phyloP scores from a whole-genome alignment of 2,113 vertebrate species.

The Phoenicopterus ruber region DNA sequence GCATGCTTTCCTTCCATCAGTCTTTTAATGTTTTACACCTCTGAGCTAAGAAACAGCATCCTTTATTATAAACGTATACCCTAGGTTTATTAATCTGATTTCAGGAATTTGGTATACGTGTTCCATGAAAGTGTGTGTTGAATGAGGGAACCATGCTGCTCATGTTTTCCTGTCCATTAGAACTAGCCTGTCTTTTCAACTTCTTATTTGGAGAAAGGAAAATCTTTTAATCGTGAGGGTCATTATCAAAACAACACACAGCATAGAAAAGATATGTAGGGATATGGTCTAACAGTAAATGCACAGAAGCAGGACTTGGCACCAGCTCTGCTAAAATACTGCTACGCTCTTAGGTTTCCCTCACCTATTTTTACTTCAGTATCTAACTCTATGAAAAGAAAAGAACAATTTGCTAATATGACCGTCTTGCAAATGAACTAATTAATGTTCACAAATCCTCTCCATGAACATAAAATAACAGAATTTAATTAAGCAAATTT shows the following conservation, averaged over 20 bases:
- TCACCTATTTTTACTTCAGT: background rate
- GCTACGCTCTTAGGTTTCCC: background rate
- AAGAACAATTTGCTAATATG: background rate
- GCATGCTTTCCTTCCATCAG: background rate
- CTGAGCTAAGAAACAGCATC: background rate
- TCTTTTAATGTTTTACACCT: background rate
- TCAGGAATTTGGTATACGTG: background rate
- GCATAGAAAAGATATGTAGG: accelerated
- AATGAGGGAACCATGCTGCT: background rate
- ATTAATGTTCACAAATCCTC: background rate
- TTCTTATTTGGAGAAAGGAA: background rate
- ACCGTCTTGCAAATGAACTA: background rate
- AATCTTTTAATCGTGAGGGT: background rate
- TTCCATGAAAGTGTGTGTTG: background rate
- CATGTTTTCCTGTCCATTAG: background rate
- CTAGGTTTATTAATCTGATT: background rate
- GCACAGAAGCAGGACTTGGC: background rate
- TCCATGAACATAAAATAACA: background rate
- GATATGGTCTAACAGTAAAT: background rate
- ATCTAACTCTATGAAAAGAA: background rate
- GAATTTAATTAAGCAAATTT: background rate
- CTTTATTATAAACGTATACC: background rate
- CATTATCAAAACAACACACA: background rate
- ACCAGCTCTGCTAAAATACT: background rate
- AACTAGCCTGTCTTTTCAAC: background rate